Conservation (phyloP, 2,113 vertebrate species). For the Pyrgilauda ruficollis region DNA sequence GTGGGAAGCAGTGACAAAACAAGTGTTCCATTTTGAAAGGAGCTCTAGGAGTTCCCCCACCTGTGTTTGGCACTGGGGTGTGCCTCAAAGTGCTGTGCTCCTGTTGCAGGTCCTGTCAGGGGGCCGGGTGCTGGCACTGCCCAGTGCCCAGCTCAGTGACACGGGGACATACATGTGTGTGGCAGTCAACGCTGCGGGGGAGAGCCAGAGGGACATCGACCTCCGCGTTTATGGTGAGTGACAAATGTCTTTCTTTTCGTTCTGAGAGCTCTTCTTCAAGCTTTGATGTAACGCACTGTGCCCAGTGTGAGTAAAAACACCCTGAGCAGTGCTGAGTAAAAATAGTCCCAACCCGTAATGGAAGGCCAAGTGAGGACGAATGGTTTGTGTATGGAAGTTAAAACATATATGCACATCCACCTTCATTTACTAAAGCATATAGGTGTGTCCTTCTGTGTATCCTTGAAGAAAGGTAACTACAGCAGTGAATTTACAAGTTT, state of each 20-base stretch:
- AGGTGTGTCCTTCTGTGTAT: background rate
- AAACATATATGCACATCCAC: background rate
- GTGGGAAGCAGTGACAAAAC: background rate
- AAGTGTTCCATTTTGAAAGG: background rate
- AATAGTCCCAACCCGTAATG: background rate
- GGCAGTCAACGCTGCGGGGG: constrained; percentile 92
- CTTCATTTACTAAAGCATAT: background rate
- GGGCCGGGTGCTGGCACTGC: constrained; percentile 82
- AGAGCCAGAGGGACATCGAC: constrained; percentile 84
- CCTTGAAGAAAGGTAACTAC: background rate
- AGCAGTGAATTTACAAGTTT: background rate
- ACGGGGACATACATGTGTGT: constrained; percentile 89
- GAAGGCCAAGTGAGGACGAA: background rate
- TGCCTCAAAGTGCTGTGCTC: background rate
- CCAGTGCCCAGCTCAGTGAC: constrained; percentile 87
- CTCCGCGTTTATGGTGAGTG: constrained; percentile 88
- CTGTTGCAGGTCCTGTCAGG: constrained; percentile 82
- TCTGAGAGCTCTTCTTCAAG: background rate
- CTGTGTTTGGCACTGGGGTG: background rate
- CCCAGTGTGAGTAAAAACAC: background rate
- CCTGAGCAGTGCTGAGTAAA: background rate
- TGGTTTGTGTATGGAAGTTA: background rate
- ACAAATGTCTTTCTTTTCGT: background rate
- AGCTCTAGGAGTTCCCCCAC: background rate
- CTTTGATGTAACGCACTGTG: background rate